These are phyloP conservation scores for Coelopa pilipes DNA, from an alignment of 2,888 invertebrate species.

Conservation along the genomic window DNA sequence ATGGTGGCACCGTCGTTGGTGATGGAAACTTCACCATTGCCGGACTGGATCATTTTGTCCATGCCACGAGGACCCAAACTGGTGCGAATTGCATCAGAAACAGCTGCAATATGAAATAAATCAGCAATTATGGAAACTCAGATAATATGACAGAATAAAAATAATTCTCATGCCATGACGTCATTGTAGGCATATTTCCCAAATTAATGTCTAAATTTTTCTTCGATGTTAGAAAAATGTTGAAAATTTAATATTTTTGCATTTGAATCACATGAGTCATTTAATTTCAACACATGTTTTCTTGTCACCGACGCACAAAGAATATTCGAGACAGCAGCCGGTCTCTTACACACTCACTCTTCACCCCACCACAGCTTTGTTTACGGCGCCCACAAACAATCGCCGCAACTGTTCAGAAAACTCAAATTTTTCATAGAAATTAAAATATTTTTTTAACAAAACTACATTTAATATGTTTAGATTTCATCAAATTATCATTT, in stretches of 20 bases:
- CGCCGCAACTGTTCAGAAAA: constrained; percentile 35
- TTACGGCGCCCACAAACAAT: not conserved
- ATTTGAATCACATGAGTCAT: constrained; percentile 40
- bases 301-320: constrained; percentile 41
- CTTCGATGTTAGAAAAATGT: not conserved
- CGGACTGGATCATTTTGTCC: constrained; percentile 99
- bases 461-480: not conserved
- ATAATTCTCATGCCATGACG: not conserved
- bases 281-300: constrained; percentile 36
- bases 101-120: constrained; percentile 75
- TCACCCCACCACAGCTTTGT: constrained; percentile 28
- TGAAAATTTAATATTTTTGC: not conserved
- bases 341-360: constrained; percentile 15
- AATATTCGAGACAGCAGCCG: constrained; percentile 52
- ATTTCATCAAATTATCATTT: not conserved
- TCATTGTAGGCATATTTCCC: constrained; percentile 15
- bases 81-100: constrained; percentile 98
- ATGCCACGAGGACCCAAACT: constrained; percentile 98
- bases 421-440: not conserved
- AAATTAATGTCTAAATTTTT: not conserved
- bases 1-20: constrained; percentile 99
- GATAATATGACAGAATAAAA: not conserved
- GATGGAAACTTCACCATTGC: constrained; percentile 98
- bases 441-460: not conserved
- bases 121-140: not conserved